Base-by-base conservation (phyloP, 2,888 invertebrate species). In the Euplexia lucipara region DNA sequence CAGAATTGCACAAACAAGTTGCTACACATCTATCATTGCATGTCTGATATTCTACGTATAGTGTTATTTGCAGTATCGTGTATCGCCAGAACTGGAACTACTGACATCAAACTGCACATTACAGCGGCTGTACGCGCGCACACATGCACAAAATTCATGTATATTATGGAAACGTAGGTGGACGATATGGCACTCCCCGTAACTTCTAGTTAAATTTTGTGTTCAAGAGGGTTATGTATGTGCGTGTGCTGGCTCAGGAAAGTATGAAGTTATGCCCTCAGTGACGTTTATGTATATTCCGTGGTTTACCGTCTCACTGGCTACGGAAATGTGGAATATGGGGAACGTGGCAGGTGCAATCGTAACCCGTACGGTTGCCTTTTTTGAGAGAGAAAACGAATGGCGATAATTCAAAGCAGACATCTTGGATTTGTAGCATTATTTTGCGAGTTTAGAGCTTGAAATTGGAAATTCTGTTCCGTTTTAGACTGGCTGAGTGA, bases 1-100 rank as follows among this genome's bases (percentile, higher is more conserved):
- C 64, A 61, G 39, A 39, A 77, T 74, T 77, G 65, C 62, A 62
- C 79, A 78, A 81, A 81, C 79, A 75, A 64, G 59, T 67, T 70
- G 48, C 41, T 32, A 26, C 20, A 32, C 59, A 78, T 81, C 69
- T 78, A 78, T 79, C 81, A 81, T 48, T 45, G 47, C 59, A 45
- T 78, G 74, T 81, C 70, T 62, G 78, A 70, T 70, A 49, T 45
- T 35, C 65, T 71, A 37, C 56, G 41, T 47, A 59, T 16, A 26
- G 53, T 30, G 9, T 47, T 67, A 49, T 75, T 56, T 60, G 60
- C 32, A 48, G 42, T 62, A 14, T 34, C 5, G 10, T 41, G 30
- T 20, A 52, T 26, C 7, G 45, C n/a, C 16, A 47, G 16, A 18
- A 30, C 30, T 59, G n/a, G 4, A 22, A 20, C 35, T 41, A 14